Percentiles rank a stretch among this genome's conserved stretches.
Evolutionary conservation across 2,888 invertebrate species (phyloP).

Genomic region (Cordylochernes scorpioides): DNA sequence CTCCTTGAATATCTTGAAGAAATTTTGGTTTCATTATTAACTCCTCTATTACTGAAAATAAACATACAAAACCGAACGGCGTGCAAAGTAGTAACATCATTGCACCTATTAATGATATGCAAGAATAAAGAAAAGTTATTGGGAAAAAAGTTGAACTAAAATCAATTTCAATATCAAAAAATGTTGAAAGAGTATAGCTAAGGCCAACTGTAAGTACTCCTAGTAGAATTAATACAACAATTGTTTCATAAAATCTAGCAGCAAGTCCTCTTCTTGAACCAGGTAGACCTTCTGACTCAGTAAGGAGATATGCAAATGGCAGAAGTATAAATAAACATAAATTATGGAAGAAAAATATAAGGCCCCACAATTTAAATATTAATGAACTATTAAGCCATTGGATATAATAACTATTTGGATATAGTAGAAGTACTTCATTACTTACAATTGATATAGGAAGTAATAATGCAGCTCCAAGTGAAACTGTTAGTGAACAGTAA

Average conservation of each 20-base stretch:
- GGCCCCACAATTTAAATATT: slow-evolving; percentile 53
- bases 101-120: slow-evolving; percentile 86
- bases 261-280: slow-evolving; percentile 41
- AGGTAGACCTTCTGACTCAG: slow-evolving; percentile 86
- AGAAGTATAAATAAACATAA: slow-evolving; percentile 75
- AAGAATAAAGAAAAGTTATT: slow-evolving; percentile 89
- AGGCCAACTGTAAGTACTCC: slow-evolving; percentile 64
- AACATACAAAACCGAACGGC: slow-evolving; percentile 72
- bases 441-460: slow-evolving; percentile 92
- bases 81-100: slow-evolving; percentile 87
- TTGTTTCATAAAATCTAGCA: slow-evolving; percentile 74
- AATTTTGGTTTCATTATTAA: slow-evolving; percentile 66
- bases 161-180: slow-evolving; percentile 59
- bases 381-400: slow-evolving; percentile 87
- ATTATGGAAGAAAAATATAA: slow-evolving; percentile 86
- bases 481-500: slow-evolving; percentile 74
- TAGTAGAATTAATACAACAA: slow-evolving; percentile 56
- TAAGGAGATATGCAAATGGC: slow-evolving; percentile 91
- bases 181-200: slow-evolving; percentile 61
- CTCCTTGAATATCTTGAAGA: slow-evolving; percentile 64
- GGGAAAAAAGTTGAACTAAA: no score
- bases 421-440: slow-evolving; percentile 78
- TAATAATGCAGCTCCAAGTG: slow-evolving; percentile 71
- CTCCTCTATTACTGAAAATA: slow-evolving; percentile 77
- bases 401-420: slow-evolving; percentile 87